Conservation (phyloP, 1,140 invertebrate genomes). For the Euwallacea similis region DNA sequence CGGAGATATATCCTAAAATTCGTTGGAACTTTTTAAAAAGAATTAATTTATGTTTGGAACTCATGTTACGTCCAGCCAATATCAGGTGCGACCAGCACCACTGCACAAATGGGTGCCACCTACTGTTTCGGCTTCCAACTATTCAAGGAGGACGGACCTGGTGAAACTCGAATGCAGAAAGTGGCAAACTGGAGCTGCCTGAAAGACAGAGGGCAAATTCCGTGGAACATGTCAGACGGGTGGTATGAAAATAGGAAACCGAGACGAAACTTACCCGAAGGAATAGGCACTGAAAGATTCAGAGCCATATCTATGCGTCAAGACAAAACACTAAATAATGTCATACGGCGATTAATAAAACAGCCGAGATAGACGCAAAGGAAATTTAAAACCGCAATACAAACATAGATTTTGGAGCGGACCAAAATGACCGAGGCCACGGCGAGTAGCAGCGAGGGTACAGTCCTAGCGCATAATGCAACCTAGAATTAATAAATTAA, state of each 20-base stretch:
- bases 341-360: too few species aligned
- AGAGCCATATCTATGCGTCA: constrained; percentile 27
- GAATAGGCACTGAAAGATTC: constrained; percentile 34
- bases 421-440: too few species aligned
- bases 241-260: constrained; percentile 38
- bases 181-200: constrained; percentile 37
- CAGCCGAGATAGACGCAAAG: too few species aligned
- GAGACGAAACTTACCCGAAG: constrained; percentile 32
- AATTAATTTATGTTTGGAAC: not conserved
- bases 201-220: not conserved
- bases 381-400: too few species aligned
- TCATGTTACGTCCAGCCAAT: constrained; percentile 32
- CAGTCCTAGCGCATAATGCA: too few species aligned
- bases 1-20: too few species aligned
- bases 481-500: too few species aligned
- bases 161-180: constrained; percentile 9
- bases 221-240: constrained; percentile 37
- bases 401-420: too few species aligned
- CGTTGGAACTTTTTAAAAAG: too few species aligned
- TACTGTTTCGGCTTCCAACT: constrained; percentile 33
- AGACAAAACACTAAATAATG: constrained; percentile 3
- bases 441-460: too few species aligned
- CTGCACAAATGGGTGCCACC: constrained; percentile 31
- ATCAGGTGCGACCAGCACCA: constrained; percentile 27
- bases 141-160: constrained; percentile 17